A percentile compares a stretch with the other conserved stretches of the same genome.
Conservation (phyloP, 2,113 vertebrate species). For the Speoplatyrhinus poulsoni region DNA sequence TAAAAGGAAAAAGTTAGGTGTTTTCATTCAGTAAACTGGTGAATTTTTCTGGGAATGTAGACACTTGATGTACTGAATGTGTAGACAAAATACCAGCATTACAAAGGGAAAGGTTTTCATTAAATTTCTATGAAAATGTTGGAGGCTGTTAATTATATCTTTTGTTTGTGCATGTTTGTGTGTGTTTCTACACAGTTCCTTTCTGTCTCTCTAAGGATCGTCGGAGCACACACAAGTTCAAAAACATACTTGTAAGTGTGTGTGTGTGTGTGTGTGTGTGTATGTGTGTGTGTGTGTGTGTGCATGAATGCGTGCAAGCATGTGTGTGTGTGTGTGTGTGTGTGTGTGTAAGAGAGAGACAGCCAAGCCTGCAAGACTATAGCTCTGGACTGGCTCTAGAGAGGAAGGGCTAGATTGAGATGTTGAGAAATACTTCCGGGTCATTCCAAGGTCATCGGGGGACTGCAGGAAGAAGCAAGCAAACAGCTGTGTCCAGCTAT, state of each 20-base stretch:
- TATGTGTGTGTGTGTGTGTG: slow-evolving; percentile 11
- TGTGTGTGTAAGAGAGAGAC: slow-evolving; percentile 6
- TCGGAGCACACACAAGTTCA: slow-evolving; percentile 7
- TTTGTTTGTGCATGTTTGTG: neutral
- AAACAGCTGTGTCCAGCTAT: slow-evolving; percentile 59
- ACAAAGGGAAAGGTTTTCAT: no score
- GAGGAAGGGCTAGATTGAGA: slow-evolving; percentile 50
- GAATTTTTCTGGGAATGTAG: no score
- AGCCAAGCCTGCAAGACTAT: slow-evolving; percentile 37
- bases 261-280: slow-evolving; percentile 14
- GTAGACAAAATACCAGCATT: neutral
- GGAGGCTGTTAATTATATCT: no score
- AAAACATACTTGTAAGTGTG: slow-evolving; percentile 18
- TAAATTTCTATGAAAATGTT: no score
- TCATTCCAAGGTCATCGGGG: slow-evolving; percentile 44
- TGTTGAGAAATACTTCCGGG: slow-evolving; percentile 71
- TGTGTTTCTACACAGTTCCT: slow-evolving; percentile 21
- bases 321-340: slow-evolving; percentile 10
- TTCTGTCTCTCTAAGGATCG: slow-evolving; percentile 8
- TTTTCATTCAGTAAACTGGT: no score
- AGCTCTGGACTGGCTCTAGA: slow-evolving; percentile 41
- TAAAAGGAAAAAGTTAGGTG: no score
- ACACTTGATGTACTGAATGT: neutral
- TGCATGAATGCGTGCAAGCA: no score
- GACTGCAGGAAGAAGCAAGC: slow-evolving; percentile 52